phyloP scores from a whole-genome alignment of 2,113 vertebrate genomes.

The Narcine bancroftii region DNA sequence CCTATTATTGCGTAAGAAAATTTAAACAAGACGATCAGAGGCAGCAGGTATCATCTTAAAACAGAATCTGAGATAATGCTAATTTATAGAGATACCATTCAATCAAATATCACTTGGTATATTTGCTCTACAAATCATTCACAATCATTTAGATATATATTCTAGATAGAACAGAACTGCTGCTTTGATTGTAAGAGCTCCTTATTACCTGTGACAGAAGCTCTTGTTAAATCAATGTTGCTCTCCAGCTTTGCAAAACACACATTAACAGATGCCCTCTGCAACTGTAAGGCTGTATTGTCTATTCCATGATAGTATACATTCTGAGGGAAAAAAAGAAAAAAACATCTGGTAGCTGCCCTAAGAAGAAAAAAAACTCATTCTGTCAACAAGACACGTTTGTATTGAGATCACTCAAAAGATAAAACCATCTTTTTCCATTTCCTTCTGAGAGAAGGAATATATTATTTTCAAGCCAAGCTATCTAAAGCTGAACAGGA shows the following conservation, averaged over 20 bases:
- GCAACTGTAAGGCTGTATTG: slow-evolving; percentile 66
- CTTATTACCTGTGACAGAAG: slow-evolving; percentile 67
- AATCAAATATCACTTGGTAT: neutral
- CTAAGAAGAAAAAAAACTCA: neutral
- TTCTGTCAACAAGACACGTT: neutral
- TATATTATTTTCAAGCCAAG: neutral
- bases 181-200: neutral
- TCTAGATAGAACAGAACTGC: neutral
- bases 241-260: slow-evolving; percentile 56
- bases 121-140: neutral
- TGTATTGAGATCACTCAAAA: neutral
- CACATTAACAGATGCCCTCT: slow-evolving; percentile 65
- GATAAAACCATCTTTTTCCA: neutral
- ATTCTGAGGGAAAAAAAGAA: slow-evolving; percentile 53
- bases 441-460: neutral
- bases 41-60: neutral
- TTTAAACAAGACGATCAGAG: neutral
- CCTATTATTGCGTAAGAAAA: neutral
- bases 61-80: neutral
- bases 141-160: neutral
- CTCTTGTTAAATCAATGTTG: slow-evolving; percentile 66
- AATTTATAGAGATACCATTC: neutral
- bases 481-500: neutral
- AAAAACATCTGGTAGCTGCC: neutral
- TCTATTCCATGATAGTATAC: slow-evolving; percentile 71